phyloP scores from a whole-genome alignment of 2,888 invertebrate species.

The Emmelina monodactyla region DNA sequence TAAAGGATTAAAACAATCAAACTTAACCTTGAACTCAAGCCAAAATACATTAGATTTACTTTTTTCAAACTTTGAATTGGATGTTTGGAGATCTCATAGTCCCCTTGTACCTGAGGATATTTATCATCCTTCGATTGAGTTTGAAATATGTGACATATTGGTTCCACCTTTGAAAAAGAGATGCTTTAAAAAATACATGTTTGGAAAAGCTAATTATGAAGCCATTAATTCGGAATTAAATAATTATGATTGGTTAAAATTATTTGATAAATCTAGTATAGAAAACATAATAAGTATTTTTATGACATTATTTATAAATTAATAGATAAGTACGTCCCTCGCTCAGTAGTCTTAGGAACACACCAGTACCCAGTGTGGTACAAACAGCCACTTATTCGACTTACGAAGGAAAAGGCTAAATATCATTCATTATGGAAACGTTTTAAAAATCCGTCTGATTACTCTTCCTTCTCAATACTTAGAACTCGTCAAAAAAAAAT shows the following conservation, averaged over 20 bases:
- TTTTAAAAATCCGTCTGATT: background rate
- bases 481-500: background rate
- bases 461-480: background rate
- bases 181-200: background rate
- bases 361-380: background rate
- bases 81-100: background rate
- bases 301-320: background rate
- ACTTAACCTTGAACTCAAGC: background rate
- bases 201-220: background rate
- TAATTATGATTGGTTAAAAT: slow-evolving; percentile 2
- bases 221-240: background rate
- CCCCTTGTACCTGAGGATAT: slow-evolving; percentile 6
- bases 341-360: background rate
- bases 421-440: background rate
- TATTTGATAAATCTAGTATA: background rate
- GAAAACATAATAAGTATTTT: background rate
- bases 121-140: slow-evolving; percentile 5
- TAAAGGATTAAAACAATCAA: slow-evolving; percentile 4
- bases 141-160: slow-evolving; percentile 3
- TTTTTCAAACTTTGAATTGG: slow-evolving; percentile 5
- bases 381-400: background rate
- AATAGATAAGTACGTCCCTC: background rate
- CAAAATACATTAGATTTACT: slow-evolving; percentile 3
- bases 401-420: background rate
- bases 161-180: background rate